These are phyloP conservation scores for Oncopodura yosiiana DNA, from an alignment of 1,140 invertebrate species.

Conservation along the genomic window DNA sequence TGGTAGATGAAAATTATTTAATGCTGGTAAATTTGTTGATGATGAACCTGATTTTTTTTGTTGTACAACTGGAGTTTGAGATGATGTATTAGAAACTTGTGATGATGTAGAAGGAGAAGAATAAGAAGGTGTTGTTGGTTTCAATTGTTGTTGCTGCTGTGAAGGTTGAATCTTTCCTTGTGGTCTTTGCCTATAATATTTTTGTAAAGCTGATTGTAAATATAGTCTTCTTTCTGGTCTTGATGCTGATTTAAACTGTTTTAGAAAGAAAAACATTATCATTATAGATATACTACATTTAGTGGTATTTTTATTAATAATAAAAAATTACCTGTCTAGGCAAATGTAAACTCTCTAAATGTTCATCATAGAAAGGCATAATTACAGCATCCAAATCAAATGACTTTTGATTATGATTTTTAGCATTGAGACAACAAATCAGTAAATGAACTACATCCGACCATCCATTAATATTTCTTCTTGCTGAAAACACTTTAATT, in stretches of 20 bases:
- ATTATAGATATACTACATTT: no score
- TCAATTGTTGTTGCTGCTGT: no score
- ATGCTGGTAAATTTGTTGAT: no score
- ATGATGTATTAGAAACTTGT: no score
- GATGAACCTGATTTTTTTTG: no score
- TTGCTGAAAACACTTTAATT: conserved; percentile 23
- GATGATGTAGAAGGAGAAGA: no score
- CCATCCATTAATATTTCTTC: conserved; percentile 24
- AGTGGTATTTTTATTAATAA: no score
- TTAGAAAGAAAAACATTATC: background rate
- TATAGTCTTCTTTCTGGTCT: conserved; percentile 12
- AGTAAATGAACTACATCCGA: conserved; percentile 24
- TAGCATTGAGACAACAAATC: conserved; percentile 15
- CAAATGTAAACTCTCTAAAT: conserved; percentile 19
- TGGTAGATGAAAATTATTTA: no score
- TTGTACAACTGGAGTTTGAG: no score
- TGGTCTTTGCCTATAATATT: no score
- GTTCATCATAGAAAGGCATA: conserved; percentile 17
- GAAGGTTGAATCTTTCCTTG: no score
- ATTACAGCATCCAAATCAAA: conserved; percentile 26
- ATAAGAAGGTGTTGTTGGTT: no score
- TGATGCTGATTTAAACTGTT: conserved; percentile 18
- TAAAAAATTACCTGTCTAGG: conserved; percentile 16
- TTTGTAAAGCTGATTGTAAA: conserved; percentile 12
- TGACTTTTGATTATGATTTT: background rate